These are phyloP conservation scores for Volucella inanis DNA, from an alignment of 2,888 invertebrate species.

Conservation along the genomic window DNA sequence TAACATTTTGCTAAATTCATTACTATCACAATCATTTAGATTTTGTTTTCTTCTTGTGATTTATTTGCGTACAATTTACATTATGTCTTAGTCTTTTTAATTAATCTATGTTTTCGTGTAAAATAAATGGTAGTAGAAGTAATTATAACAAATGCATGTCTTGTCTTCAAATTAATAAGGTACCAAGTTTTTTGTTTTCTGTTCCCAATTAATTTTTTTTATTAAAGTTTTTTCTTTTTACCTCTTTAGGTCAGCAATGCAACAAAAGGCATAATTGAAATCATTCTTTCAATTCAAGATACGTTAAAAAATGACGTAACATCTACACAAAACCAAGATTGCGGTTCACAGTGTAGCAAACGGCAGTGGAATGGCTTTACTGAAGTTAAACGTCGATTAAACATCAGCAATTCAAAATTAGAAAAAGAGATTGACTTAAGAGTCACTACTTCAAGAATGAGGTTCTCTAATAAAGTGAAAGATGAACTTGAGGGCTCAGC, in stretches of 20 bases:
- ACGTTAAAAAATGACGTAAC: conserved; percentile 32
- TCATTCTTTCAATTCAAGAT: conserved; percentile 81
- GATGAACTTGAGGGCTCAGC: conserved; percentile 82
- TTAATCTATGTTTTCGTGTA: too few species aligned
- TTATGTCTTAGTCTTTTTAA: too few species aligned
- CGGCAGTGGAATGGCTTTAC: conserved; percentile 79
- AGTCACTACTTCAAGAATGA: conserved; percentile 81
- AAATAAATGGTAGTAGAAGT: too few species aligned
- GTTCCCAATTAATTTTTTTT: background rate
- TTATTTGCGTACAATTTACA: background rate
- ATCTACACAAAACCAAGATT: conserved; percentile 1
- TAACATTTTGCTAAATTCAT: conserved; percentile 13
- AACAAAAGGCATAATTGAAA: conserved; percentile 81
- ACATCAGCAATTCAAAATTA: conserved; percentile 75
- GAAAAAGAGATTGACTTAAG: conserved; percentile 78
- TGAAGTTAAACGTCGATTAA: conserved; percentile 81
- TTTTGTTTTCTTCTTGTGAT: conserved; percentile 43
- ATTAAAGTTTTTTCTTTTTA: conserved; percentile 20
- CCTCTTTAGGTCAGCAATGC: conserved; percentile 78
- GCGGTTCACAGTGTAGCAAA: conserved; percentile 24
- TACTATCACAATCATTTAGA: conserved; percentile 29
- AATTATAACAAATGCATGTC: too few species aligned
- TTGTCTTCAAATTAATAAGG: too few species aligned
- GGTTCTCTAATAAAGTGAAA: conserved; percentile 82
- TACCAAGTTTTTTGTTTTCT: too few species aligned